These are phyloP conservation scores for Oreohelix idahoensis DNA, from an alignment of 1,140 invertebrate species.

Conservation along the genomic window DNA sequence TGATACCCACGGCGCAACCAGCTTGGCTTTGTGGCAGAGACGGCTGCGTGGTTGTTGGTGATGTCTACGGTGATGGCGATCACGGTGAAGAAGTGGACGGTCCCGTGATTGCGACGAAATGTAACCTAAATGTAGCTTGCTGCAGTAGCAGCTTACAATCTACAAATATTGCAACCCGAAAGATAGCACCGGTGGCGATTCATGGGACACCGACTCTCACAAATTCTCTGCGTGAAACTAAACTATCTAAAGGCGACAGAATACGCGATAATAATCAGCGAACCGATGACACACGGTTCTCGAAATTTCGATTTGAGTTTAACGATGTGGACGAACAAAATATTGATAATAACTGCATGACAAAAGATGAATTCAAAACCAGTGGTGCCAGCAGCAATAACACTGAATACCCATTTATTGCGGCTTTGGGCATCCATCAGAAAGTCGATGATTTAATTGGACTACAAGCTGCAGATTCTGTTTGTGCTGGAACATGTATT, in stretches of 20 bases:
- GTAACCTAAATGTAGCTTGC: neutral
- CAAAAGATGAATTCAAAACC: neutral
- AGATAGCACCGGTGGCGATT: too few relatives aligned
- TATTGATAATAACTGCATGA: neutral
- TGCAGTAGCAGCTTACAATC: neutral
- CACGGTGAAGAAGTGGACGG: neutral
- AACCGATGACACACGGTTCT: neutral
- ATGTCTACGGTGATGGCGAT: neutral
- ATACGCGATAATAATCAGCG: neutral
- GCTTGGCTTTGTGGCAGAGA: slow-evolving; percentile 21
- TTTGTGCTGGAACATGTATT: neutral
- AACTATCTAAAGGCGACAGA: neutral
- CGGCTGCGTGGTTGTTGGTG: neutral
- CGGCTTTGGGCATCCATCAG: too few relatives aligned
- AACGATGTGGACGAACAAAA: neutral
- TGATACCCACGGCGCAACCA: slow-evolving; percentile 8
- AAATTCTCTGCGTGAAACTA: neutral
- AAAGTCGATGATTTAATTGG: neutral
- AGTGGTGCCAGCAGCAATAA: neutral
- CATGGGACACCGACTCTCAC: neutral
- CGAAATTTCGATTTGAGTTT: neutral
- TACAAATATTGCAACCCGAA: too few relatives aligned
- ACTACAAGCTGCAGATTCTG: neutral
- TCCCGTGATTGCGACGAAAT: neutral
- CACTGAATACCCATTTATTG: neutral